phyloP scores from a whole-genome alignment of 2,113 vertebrate species.

The Chaetops frenatus region DNA sequence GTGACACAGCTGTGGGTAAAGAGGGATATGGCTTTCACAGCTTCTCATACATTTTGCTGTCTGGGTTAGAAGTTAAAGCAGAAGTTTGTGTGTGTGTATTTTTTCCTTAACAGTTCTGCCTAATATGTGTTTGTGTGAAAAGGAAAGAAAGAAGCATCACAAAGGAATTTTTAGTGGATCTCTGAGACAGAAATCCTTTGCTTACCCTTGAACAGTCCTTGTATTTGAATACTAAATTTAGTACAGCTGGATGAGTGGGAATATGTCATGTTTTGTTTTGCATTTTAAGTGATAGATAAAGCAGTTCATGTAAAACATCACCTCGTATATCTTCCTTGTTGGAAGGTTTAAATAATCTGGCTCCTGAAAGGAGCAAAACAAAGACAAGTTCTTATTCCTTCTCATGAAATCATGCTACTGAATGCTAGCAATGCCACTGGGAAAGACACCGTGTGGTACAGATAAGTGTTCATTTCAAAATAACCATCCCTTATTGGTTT shows the following conservation, averaged over 20 bases:
- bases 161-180: background rate
- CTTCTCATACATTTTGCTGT: rapidly evolving
- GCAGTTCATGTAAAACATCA: background rate
- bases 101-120: background rate
- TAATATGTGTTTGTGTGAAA: background rate
- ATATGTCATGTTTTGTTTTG: background rate
- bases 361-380: background rate
- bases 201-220: background rate
- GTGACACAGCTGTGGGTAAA: background rate
- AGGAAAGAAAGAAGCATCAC: background rate
- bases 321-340: background rate
- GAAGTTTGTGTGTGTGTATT: background rate
- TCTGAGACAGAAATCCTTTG: background rate
- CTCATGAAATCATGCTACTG: background rate
- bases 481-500: background rate
- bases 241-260: background rate
- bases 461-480: background rate
- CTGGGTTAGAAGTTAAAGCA: background rate
- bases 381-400: background rate
- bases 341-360: background rate
- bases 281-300: background rate
- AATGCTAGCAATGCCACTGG: background rate
- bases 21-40: background rate
- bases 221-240: background rate
- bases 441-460: background rate